Conservation (phyloP, 2,888 invertebrate genomes). For the Falcaria lacertinaria region DNA sequence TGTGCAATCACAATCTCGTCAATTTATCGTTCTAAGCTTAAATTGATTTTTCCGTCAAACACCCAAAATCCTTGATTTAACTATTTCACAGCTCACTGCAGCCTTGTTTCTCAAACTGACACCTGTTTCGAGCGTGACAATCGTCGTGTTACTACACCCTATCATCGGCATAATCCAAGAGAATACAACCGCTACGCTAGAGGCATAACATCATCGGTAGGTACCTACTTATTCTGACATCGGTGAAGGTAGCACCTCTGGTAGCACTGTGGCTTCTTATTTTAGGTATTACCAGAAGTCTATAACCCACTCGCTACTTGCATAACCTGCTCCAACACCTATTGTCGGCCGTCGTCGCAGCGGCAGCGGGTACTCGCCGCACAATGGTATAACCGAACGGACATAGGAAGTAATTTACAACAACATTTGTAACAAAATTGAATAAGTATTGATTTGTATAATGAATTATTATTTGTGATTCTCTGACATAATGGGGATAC, state of each 20-base stretch:
- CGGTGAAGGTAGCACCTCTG: neutral
- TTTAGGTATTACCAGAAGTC: constrained; percentile 18
- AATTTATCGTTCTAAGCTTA: constrained; percentile 5
- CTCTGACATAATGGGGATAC: constrained; percentile 47
- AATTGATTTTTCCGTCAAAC: constrained; percentile 20
- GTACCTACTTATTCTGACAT: neutral
- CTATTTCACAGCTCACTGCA: constrained; percentile 20
- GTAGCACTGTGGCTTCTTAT: constrained; percentile 10
- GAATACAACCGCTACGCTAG: no score
- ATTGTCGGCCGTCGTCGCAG: constrained; percentile 23
- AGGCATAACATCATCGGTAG: no score
- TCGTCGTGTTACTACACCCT: constrained; percentile 3
- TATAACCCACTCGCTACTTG: constrained; percentile 27
- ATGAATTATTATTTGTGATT: neutral
- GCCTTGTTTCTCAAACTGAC: constrained; percentile 24
- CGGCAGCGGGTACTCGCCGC: constrained; percentile 16
- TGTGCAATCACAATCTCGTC: neutral
- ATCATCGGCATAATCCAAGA: constrained; percentile 2
- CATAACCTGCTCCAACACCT: constrained; percentile 25
- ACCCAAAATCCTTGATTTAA: constrained; percentile 16
- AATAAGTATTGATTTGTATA: constrained; percentile 2
- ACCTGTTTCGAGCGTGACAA: constrained; percentile 7
- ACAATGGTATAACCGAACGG: constrained; percentile 11
- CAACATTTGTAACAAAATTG: constrained; percentile 3
- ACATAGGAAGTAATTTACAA: constrained; percentile 36